Base-by-base conservation (phyloP, 2,888 invertebrate genomes). In the Uloborus plumipes region DNA sequence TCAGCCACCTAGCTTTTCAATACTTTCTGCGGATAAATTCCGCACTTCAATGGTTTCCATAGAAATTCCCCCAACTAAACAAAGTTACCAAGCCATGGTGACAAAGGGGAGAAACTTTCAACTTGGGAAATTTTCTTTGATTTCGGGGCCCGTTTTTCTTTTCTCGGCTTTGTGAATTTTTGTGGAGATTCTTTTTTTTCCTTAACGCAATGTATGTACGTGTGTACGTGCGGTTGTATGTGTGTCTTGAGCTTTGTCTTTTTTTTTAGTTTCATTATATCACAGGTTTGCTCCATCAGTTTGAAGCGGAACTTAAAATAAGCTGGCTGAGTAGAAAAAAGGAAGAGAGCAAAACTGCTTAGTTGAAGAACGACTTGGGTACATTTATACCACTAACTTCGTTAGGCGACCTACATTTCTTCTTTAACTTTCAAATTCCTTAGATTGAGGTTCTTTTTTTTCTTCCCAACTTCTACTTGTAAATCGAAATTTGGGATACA, bases 11-110 rank as follows among this genome's bases (percentile, higher is more conserved):
- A 78, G 65, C 49, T 70, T 71, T 78, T 78, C 69, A 80, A 80
- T 80, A 80, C 80, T 64, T 67, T 80, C 73, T 69, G 80, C 62
- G 81, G 81, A 82, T 82, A 82, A 76, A 82, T 82, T 82, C 74
- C 74, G 58, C 20, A 18, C 65, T 59, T 82, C 61, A 82, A 76
- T 64, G 75, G 81, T 82, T 72, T 66, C 81, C 81, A 75, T 82
- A 76, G 81, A 70, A 82, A 75, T 73, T 62, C 74, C 70, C 64
- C 55, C 81, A 64, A 71, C 65, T 51, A 82, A 82, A 82, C 76
- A 81, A 75, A 82, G 75, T 82, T 75, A 81, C 66, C 67, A 50
- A 18, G 58, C 31, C 75, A 75, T 62, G 72, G 70, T 81, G 75
- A 71, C 76, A 76, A 82, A 69, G 80, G 55, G 69, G 55, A 51